Conservation (phyloP, 2,113 vertebrate genomes). For the Nannospalax galili region DNA sequence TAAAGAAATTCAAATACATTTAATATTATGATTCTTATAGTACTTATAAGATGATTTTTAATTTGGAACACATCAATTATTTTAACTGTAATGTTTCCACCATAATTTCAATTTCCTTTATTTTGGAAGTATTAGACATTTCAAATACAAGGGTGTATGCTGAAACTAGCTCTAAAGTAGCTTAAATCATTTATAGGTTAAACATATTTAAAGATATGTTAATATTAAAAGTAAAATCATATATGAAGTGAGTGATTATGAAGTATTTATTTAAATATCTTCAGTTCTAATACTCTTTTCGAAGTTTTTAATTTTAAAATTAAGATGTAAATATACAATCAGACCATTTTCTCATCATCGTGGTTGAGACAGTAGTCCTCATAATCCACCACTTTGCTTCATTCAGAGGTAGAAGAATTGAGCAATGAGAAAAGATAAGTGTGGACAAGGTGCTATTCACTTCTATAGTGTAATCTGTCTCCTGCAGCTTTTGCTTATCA, state of each 20-base stretch:
- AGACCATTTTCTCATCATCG: neutral
- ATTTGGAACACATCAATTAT: neutral
- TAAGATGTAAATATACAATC: neutral
- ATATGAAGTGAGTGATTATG: neutral
- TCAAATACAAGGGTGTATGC: neutral
- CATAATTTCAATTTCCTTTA: neutral
- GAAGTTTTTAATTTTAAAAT: conserved; percentile 51
- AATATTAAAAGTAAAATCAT: conserved; percentile 40
- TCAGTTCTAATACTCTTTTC: neutral
- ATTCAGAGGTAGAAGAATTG: conserved; percentile 65
- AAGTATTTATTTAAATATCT: neutral
- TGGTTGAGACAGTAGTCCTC: neutral
- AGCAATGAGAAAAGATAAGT: conserved; percentile 64
- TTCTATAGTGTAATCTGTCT: conserved; percentile 80
- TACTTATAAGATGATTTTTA: neutral
- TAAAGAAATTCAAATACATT: neutral
- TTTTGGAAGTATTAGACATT: neutral
- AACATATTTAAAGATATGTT: neutral
- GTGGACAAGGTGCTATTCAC: conserved; percentile 51
- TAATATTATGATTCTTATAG: neutral
- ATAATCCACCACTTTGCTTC: conserved; percentile 60
- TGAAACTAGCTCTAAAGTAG: neutral
- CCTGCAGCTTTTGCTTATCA: conserved; percentile 77
- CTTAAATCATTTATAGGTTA: neutral
- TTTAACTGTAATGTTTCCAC: neutral